Evolutionary conservation across 2,888 invertebrate species (phyloP).

Genomic region (Phlogophora meticulosa): DNA sequence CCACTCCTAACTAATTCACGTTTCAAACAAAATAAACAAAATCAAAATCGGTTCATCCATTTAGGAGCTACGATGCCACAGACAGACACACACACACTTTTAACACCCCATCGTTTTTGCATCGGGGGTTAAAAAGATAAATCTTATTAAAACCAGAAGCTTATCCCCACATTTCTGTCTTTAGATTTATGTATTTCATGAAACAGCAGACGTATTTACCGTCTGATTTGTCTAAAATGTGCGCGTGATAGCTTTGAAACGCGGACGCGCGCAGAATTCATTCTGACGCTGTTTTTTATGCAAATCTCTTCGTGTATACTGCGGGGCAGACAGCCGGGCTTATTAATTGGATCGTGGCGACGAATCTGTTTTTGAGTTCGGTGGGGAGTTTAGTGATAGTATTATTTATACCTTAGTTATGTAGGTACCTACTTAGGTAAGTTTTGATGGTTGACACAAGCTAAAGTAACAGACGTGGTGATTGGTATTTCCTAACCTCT

Average conservation of each 20-base stretch:
- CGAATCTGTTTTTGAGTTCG: slow-evolving; percentile 20
- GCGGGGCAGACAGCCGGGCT: slow-evolving; percentile 29
- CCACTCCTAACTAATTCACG: too few relatives aligned
- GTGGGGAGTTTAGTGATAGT: slow-evolving; percentile 2
- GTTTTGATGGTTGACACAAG: too few relatives aligned
- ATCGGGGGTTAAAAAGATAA: background rate
- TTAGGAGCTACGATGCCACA: too few relatives aligned
- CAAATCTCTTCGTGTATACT: slow-evolving; percentile 54
- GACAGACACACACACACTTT: too few relatives aligned
- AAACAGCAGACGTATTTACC: slow-evolving; percentile 69
- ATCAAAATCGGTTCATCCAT: too few relatives aligned
- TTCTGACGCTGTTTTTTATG: slow-evolving; percentile 43
- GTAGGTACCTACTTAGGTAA: too few relatives aligned
- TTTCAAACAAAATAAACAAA: too few relatives aligned
- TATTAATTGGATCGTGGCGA: slow-evolving; percentile 50
- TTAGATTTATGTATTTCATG: slow-evolving; percentile 73
- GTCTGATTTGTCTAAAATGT: slow-evolving; percentile 70
- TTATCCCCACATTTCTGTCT: slow-evolving; percentile 61
- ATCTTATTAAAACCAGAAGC: background rate
- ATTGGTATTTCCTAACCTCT: too few relatives aligned
- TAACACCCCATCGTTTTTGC: too few relatives aligned
- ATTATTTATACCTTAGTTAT: too few relatives aligned
- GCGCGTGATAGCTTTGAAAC: slow-evolving; percentile 54
- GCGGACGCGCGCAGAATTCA: slow-evolving; percentile 40
- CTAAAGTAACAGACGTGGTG: too few relatives aligned